Percentiles rank a stretch among this genome's conserved stretches.
Conservation (phyloP, 30 jellyfish, hydroid and myxozoan species). For the Sanderia malayensis region DNA sequence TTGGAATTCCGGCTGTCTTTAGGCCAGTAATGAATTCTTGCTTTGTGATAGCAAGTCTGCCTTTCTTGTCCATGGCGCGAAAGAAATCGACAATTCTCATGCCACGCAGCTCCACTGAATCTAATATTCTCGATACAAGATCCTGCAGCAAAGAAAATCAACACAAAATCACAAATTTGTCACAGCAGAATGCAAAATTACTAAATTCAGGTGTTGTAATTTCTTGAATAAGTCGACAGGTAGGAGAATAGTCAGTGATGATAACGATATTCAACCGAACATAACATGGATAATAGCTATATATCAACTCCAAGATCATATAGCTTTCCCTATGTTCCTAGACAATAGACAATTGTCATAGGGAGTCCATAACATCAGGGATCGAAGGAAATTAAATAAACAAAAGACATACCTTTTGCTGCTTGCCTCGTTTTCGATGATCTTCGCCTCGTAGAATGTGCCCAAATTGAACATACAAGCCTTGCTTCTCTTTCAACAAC, state of each 20-base stretch:
- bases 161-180: no score
- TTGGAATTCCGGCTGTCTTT: conserved; percentile 49
- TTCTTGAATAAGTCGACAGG: no score
- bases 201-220: no score
- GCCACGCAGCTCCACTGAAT: conserved; percentile 63
- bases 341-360: no score
- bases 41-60: conserved; percentile 37
- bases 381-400: neutral
- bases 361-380: no score
- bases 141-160: conserved; percentile 39
- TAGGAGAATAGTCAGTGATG: no score
- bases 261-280: no score
- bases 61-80: conserved; percentile 48
- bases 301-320: no score
- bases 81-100: conserved; percentile 59
- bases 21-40: conserved; percentile 43
- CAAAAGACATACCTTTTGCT: conserved; percentile 44
- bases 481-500: conserved; percentile 25
- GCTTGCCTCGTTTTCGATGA: conserved; percentile 47
- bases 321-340: no score
- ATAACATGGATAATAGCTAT: no score
- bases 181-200: no score
- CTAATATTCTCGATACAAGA: conserved; percentile 54
- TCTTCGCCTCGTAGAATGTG: conserved; percentile 39
- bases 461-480: conserved; percentile 55